A percentile compares a stretch with the other conserved stretches of the same genome.
These are phyloP conservation scores for Icerya purchasi DNA, from an alignment of 2,888 invertebrate genomes.

Conservation along the genomic window DNA sequence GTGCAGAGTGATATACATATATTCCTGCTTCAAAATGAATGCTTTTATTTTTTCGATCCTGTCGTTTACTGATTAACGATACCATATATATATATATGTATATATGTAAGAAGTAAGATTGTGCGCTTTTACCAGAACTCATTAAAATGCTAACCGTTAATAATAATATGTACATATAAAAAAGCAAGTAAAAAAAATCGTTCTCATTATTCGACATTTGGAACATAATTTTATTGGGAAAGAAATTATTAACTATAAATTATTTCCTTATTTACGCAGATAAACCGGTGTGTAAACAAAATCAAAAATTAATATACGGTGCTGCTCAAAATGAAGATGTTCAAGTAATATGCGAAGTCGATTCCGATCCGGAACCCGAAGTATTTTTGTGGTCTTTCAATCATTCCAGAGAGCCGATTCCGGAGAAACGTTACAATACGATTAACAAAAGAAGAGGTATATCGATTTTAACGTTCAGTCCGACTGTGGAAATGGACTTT, in stretches of 20 bases:
- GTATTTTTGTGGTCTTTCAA: constrained; percentile 76
- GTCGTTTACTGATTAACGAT: too few relatives aligned
- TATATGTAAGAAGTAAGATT: not conserved
- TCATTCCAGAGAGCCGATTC: constrained; percentile 43
- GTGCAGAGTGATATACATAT: too few relatives aligned
- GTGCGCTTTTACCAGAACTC: not conserved
- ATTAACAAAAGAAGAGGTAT: constrained; percentile 14
- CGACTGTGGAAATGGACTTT: constrained; percentile 50
- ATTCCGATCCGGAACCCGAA: constrained; percentile 60
- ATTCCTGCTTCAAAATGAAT: too few relatives aligned
- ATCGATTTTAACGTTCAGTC: constrained; percentile 47
- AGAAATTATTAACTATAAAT: too few relatives aligned
- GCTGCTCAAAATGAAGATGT: constrained; percentile 63
- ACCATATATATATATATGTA: not conserved
- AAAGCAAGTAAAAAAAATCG: too few relatives aligned
- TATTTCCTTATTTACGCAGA: too few relatives aligned
- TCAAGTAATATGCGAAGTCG: constrained; percentile 58
- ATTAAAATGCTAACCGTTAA: too few relatives aligned
- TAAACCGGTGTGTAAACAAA: constrained; percentile 57
- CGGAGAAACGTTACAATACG: constrained; percentile 29
- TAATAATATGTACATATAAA: too few relatives aligned
- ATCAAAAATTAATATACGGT: constrained; percentile 56
- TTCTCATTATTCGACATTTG: too few relatives aligned
- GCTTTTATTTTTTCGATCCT: too few relatives aligned
- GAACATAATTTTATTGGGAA: too few relatives aligned